phyloP scores from a whole-genome alignment of 2,797 vertebrate species.

The Esox masquinongy region DNA sequence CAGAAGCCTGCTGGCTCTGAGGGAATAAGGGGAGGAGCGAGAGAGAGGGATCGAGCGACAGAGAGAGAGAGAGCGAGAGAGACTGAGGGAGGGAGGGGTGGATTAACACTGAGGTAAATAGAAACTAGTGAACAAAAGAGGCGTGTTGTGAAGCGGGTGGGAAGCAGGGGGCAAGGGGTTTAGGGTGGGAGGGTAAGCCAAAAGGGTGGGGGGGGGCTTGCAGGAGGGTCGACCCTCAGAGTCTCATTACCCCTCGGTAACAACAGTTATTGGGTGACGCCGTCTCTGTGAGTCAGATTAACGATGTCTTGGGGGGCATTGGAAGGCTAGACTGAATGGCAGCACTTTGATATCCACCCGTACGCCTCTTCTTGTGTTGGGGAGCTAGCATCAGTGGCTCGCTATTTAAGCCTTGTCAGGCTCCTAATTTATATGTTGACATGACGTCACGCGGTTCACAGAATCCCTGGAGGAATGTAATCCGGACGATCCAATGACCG shows the following conservation, averaged over 20 bases:
- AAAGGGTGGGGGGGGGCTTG: conserved; percentile 18
- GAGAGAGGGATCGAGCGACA: conserved; percentile 34
- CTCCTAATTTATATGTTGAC: conserved; percentile 33
- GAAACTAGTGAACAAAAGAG: conserved; percentile 59
- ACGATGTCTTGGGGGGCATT: background rate
- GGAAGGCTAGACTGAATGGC: conserved; percentile 19
- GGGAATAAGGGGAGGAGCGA: conserved; percentile 67
- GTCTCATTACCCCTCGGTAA: conserved; percentile 40
- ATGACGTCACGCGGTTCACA: conserved; percentile 1
- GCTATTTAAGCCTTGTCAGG: background rate
- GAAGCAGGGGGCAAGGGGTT: conserved; percentile 31
- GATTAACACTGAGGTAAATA: conserved; percentile 70
- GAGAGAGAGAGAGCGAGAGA: conserved; percentile 43
- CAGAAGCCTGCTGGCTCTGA: conserved; percentile 73
- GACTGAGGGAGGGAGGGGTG: conserved; percentile 34
- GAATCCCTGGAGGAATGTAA: background rate
- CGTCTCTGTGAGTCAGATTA: conserved; percentile 8
- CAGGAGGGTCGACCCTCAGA: conserved; percentile 34
- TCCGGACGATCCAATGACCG: background rate
- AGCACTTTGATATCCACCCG: conserved; percentile 10
- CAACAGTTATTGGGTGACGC: conserved; percentile 16
- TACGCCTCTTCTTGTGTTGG: background rate
- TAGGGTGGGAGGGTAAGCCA: conserved; percentile 13
- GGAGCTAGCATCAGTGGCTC: background rate
- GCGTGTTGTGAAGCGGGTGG: conserved; percentile 26